A percentile compares a stretch with the other conserved stretches of the same genome.
These are phyloP conservation scores for Hiodon alosoides DNA, from an alignment of 2,113 vertebrate genomes.

Conservation along the genomic window DNA sequence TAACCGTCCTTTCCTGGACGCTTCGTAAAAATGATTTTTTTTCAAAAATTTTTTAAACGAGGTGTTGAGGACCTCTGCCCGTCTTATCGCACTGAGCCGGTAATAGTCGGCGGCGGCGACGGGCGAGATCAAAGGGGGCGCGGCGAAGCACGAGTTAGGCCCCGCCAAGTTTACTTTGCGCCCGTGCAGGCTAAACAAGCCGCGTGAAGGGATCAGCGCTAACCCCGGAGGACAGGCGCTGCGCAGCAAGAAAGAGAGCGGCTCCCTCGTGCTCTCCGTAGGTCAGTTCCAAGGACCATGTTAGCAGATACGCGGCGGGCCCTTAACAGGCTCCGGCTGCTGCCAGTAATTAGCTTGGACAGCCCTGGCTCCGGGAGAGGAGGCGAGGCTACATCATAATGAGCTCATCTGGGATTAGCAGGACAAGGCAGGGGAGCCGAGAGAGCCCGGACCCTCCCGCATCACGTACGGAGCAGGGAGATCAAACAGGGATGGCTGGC, in stretches of 20 bases:
- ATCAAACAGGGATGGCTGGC: conserved; percentile 89
- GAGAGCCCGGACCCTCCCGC: conserved; percentile 78
- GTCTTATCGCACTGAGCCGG: conserved; percentile 50
- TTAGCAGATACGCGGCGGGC: conserved; percentile 83
- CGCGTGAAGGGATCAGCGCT: conserved; percentile 84
- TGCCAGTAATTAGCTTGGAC: conserved; percentile 99
- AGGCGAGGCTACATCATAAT: conserved; percentile 99
- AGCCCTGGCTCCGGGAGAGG: conserved; percentile 95
- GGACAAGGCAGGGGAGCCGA: conserved; percentile 91
- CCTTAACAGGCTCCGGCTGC: conserved; percentile 96
- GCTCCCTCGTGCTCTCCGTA: conserved; percentile 79
- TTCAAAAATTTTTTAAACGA: no score
- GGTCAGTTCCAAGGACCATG: conserved; percentile 90
- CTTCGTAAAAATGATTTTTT: background rate
- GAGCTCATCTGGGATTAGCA: conserved; percentile 99
- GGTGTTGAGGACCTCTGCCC: conserved; percentile 49
- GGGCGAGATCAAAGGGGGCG: conserved; percentile 69
- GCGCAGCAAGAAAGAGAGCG: conserved; percentile 74
- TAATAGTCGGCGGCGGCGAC: conserved; percentile 63
- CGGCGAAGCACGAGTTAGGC: conserved; percentile 73
- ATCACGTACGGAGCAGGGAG: conserved; percentile 76
- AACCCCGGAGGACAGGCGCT: conserved; percentile 81
- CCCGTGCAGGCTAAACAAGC: conserved; percentile 73
- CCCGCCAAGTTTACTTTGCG: conserved; percentile 80
- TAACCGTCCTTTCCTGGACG: conserved; percentile 9